Evolutionary conservation across 1,140 invertebrate genomes (phyloP), one percentile per base, ranked within the genome.

Genomic region (Magallana ariakensis): DNA sequence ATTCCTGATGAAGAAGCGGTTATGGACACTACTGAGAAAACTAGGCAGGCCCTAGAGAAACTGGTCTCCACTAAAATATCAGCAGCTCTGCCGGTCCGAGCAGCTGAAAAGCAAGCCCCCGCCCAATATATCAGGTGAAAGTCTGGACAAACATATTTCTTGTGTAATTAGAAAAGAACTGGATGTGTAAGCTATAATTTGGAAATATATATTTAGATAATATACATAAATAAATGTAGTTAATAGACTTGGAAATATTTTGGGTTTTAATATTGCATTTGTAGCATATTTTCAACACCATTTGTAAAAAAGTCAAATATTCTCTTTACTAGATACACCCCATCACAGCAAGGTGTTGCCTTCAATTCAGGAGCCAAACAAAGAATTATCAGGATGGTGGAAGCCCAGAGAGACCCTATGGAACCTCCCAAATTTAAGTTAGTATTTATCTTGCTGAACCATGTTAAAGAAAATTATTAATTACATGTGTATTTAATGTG

Each of bases 291-390:
- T 46, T 4, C 1, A 33, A 33, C 5, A 3, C 33, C 33, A 46
- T 46, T 2, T 46, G 33, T 46, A 46, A 46, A 46, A 55, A 26
- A 55, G 56, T 86, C 57, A 19, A 16, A 62, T 16, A 15, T 82
- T 85, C 80, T 19, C 15, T 84, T 22, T 89, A 89, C 66, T 87
- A 96, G 98, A 0, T 99, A 99, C 93, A 99, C 99, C 0, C 99
- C 99, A 0, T 98, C 98, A 0, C 98, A 99, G 93, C 98, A 99
- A 95, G 98, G 98, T 0, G 96, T 97, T 55, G 97, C 97, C 0
- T 99, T 98, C 92, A 99, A 99, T 95, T 99, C 98, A 0, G 98
- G 98, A 1, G 98, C 99, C 11, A 99, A 99, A 93, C 99, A 99
- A 94, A 96, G 99, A 80, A 98, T 99, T 54, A 99, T 99, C 89